These are phyloP conservation scores for Oxytorus armatus DNA, from an alignment of 2,888 invertebrate species.

Conservation along the genomic window DNA sequence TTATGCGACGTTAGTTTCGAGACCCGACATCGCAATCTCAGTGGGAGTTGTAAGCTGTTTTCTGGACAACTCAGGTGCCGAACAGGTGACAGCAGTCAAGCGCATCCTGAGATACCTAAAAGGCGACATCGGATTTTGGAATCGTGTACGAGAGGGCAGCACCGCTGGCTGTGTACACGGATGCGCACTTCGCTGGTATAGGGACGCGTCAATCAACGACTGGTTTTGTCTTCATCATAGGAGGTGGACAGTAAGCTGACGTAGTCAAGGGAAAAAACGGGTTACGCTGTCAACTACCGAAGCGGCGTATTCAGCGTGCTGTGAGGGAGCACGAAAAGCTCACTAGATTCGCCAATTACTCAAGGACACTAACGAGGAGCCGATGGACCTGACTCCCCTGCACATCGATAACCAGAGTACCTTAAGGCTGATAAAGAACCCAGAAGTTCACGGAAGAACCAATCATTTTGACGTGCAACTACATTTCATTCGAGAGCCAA, in stretches of 20 bases:
- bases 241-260: constrained; percentile 37
- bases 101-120: constrained; percentile 20
- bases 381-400: neutral
- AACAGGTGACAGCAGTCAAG: constrained; percentile 15
- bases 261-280: constrained; percentile 16
- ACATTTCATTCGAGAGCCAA: constrained; percentile 6
- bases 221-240: constrained; percentile 39
- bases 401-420: constrained; percentile 22
- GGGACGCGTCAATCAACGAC: constrained; percentile 5
- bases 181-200: constrained; percentile 27
- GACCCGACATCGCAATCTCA: constrained; percentile 16
- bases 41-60: constrained; percentile 12
- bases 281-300: constrained; percentile 42
- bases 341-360: too few species aligned
- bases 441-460: constrained; percentile 17
- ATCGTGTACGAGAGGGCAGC: neutral
- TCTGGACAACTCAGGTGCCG: neutral
- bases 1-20: constrained; percentile 2
- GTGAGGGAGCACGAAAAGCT: constrained; percentile 22
- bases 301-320: constrained; percentile 31
- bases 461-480: constrained; percentile 18
- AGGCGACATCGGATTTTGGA: neutral
- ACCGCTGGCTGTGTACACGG: constrained; percentile 4
- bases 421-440: constrained; percentile 12
- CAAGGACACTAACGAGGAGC: neutral